Base-by-base conservation (phyloP, 53 echinoderm and acorn worm genomes). In the Temnopleurus reevesii region DNA sequence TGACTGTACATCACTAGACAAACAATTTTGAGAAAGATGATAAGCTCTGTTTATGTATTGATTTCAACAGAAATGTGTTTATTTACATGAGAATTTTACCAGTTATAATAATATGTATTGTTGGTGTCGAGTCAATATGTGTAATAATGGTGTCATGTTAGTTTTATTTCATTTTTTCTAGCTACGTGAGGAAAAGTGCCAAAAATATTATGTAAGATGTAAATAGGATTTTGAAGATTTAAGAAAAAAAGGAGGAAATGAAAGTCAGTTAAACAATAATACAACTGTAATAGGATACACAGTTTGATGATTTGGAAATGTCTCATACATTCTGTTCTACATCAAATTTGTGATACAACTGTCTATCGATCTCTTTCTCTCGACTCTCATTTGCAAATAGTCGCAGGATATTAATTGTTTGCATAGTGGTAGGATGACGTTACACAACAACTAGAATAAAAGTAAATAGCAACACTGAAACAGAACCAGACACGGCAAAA, bases 121-220 rank as follows among this genome's bases (percentile, higher is more conserved):
- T 87, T 87, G 86, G 88, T 87, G 49, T 87, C 71, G 35, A 87
- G 88, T 87, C 55, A 7, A 65, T 54, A 45, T 87, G 88, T 71
- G 88, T 87, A 87, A 87, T 87, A 87, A 66, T 87, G 65, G 88
- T 87, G 88, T 87, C 46, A 66, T 66, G 33, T 66, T 66, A 66
- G 65, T 87, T 65, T 85, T 60, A 57, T 85, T 60, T 85, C 46
- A 36, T 60, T 25, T 84, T 57, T 59, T 85, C 60, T 59, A 59
- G 85, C 60, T 15, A 59, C 45, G 60, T 64, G 71, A 87, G 88
- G 88, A 87, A 84, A 87, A 87, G 88, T 87, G 88, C 88, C 88
- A 87, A 87, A 87, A 87, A 87, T 66, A 85, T 46, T 85, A 87
- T 46, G 47, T 87, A 65, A 87, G 8, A 87, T 87, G 88, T 87